phyloP scores from a whole-genome alignment of 2,113 vertebrate genomes.

The Procavia capensis region DNA sequence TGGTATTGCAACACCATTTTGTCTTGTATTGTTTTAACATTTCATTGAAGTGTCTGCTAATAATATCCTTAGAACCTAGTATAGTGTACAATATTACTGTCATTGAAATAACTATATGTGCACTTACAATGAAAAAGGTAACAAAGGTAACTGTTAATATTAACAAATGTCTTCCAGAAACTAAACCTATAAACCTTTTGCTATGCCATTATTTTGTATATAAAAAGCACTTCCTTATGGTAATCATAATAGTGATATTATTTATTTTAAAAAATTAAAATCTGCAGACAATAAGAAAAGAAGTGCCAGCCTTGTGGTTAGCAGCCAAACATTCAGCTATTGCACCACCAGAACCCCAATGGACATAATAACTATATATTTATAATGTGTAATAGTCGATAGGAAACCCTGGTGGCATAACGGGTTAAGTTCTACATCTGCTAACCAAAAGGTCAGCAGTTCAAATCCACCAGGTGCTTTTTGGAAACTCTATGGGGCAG shows the following conservation, averaged over 20 bases:
- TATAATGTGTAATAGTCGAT: too few species aligned
- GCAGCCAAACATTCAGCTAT: too few species aligned
- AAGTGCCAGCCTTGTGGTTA: too few species aligned
- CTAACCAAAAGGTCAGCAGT: too few species aligned
- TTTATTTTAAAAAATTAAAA: not conserved
- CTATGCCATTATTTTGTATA: not conserved
- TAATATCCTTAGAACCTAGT: constrained; percentile 2
- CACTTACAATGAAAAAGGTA: not conserved
- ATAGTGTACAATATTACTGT: constrained; percentile 38
- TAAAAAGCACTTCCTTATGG: not conserved
- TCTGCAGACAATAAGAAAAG: not conserved
- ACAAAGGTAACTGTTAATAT: not conserved
- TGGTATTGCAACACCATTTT: not conserved
- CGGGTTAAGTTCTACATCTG: too few species aligned
- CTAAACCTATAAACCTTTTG: not conserved
- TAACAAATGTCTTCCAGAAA: constrained; percentile 38
- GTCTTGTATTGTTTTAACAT: constrained; percentile 27
- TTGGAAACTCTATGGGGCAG: too few species aligned
- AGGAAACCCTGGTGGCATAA: too few species aligned
- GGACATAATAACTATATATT: too few species aligned
- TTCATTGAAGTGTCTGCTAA: constrained; percentile 3
- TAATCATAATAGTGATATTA: not conserved
- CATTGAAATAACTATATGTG: constrained; percentile 46
- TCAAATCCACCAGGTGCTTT: too few species aligned
- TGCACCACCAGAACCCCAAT: too few species aligned